These are phyloP conservation scores for Germaria angustata DNA, from an alignment of 2,888 invertebrate genomes.

Conservation along the genomic window DNA sequence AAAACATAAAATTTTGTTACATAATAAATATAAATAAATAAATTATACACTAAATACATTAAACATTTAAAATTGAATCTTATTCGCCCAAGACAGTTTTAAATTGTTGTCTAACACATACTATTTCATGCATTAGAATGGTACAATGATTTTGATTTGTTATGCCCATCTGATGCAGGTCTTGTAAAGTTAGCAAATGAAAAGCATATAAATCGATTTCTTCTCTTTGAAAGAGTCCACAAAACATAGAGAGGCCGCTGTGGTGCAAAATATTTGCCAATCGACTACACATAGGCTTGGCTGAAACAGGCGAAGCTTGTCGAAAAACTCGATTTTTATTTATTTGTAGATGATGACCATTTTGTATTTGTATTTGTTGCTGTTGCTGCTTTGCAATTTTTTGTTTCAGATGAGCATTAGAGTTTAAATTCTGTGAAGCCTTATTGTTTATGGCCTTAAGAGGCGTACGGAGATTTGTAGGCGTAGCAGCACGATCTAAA, in stretches of 20 bases:
- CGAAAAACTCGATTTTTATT: conserved; percentile 17
- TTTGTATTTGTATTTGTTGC: too few species aligned
- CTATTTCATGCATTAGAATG: conserved; percentile 31
- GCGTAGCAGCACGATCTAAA: conserved; percentile 24
- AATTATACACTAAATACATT: conserved; percentile 1
- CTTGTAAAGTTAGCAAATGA: conserved; percentile 70
- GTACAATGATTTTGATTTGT: conserved; percentile 69
- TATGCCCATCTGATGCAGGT: conserved; percentile 73
- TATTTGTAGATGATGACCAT: background rate
- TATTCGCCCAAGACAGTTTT: background rate
- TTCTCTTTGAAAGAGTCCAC: conserved; percentile 72
- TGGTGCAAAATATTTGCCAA: conserved; percentile 48
- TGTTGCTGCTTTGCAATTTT: too few species aligned
- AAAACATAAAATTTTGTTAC: too few species aligned
- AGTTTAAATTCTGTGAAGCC: conserved; percentile 7
- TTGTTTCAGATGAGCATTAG: background rate
- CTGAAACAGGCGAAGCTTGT: conserved; percentile 49
- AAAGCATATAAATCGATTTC: conserved; percentile 73
- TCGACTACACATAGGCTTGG: conserved; percentile 35
- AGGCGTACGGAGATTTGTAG: conserved; percentile 43
- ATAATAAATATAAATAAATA: background rate
- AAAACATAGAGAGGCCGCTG: conserved; percentile 70
- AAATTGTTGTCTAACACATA: conserved; percentile 29
- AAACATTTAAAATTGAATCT: background rate
- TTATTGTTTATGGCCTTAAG: conserved; percentile 41